Evolutionary conservation across 1,140 invertebrate genomes (phyloP), one percentile per base, ranked within the genome.

Genomic region (Andrena cerasifolii): DNA sequence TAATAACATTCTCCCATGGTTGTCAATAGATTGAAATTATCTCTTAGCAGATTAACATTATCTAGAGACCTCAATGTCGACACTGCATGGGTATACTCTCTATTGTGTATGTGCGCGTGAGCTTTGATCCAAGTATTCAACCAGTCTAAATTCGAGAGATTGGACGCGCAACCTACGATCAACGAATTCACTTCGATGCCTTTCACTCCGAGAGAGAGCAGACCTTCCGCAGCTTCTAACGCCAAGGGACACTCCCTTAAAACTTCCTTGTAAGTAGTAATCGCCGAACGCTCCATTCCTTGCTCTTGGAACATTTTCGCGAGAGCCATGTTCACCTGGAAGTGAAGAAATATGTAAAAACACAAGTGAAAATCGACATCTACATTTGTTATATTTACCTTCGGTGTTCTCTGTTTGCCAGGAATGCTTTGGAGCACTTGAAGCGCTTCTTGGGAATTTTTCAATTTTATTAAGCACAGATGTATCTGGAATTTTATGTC

Each of bases 401-500:
- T 95, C 7, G 95, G 90, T 49, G 94, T 95, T 58, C 96, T 91
- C 51, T 95, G 94, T 87, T 96, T 96, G 45, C 94, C 95, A 54
- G 95, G 94, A 71, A 97, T 95, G 54, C 94, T 94, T 83, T 96
- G 95, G 28, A 97, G 83, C 73, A 95, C 92, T 78, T 91, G 92
- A 24, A 96, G 92, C 1, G 96, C 96, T 90, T 95, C 93, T 56
- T 92, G 89, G 6, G 90, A 92, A 73, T 96, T 95, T 83, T 96
- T 95, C 56, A 95, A 89, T 70, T 95, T 94, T 0, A 94, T 88
- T 78, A 95, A 92, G 89, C 96, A 97, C 26, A 94, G 86, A 89
- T 96, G 94, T 51, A 97, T 94, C 89, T 96, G 95, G 87, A 95
- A 97, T 89, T 96, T 96, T n/a, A 97, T 94, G 83, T 97, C 96